Evolutionary conservation across 2,888 invertebrate genomes (phyloP).

Genomic region (Sturmia bella): DNA sequence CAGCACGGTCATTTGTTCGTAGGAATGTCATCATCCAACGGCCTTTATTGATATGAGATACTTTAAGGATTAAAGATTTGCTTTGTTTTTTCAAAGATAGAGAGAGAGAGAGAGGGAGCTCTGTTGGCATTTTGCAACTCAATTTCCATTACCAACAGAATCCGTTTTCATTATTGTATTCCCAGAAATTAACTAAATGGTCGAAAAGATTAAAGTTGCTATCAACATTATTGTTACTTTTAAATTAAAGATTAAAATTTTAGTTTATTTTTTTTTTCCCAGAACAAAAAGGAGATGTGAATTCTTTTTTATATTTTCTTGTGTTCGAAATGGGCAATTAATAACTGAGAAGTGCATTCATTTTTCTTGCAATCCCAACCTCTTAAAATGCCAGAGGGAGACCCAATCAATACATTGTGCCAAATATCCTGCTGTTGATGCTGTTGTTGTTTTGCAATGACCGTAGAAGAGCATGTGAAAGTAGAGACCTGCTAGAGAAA

Average conservation of each 20-base stretch:
- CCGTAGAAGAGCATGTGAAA: conserved; percentile 34
- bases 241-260: conserved; percentile 16
- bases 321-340: conserved; percentile 62
- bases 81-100: conserved; percentile 26
- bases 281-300: conserved; percentile 12
- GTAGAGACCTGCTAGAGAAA: conserved; percentile 33
- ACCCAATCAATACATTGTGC: conserved; percentile 58
- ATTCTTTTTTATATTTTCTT: conserved; percentile 18
- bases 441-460: conserved; percentile 28
- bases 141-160: conserved; percentile 7
- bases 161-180: neutral
- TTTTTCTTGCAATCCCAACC: conserved; percentile 38
- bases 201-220: conserved; percentile 47
- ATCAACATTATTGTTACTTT: neutral
- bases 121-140: conserved; percentile 49
- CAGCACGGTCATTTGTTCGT: conserved; percentile 3
- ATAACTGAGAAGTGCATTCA: conserved; percentile 57
- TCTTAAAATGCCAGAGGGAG: conserved; percentile 61
- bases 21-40: conserved; percentile 49
- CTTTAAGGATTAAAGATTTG: conserved; percentile 37
- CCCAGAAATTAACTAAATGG: neutral
- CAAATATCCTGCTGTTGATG: conserved; percentile 65
- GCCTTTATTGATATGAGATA: conserved; percentile 64
- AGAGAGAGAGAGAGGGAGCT: too few species aligned
- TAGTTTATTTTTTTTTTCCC: conserved; percentile 52